Base-by-base conservation (phyloP, 2,888 invertebrate species). In the Odontocerum albicorne region DNA sequence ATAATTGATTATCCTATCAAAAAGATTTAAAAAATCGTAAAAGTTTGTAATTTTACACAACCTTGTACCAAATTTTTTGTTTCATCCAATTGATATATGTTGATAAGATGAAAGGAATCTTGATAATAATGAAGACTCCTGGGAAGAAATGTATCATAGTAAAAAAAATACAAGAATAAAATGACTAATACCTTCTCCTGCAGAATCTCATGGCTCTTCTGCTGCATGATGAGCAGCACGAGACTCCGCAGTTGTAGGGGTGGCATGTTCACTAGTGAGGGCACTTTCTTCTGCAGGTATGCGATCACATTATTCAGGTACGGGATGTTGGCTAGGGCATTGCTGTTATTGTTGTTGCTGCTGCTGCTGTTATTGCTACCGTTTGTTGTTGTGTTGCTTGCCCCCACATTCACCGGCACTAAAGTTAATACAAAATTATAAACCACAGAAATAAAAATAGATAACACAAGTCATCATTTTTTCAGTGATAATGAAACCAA, bases 281-380 rank as follows among this genome's bases (percentile, higher is more conserved):
- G 77, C 66, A 79, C 79, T 67, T 80, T 77, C 22, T 77, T 75
- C 69, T 83, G 83, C 63, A 83, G 73, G 69, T 83, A 82, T 17
- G 81, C 79, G 67, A 83, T 76, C 68, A 82, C 75, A 54, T 81
- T 81, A 67, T 77, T 77, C 62, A 82, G 74, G 73, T 81, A 80
- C 62, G 59, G 53, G 39, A 60, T 57, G 44, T 57, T 57, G 22
- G 45, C 50, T 49, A 58, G 38, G 12, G 47, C 50, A 17, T 49
- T 45, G 40, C 43, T 50, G 32, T 45, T 38, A 13, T 45, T 47
- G 15, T 43, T 46, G 38, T 39, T 40, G 7, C 22, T 38, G 13
- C 20, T 20, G 10, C 27, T 27, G 6, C 10, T 4, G 8, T 8
- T 40, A 21, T 21, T 40, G 4, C n/a, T 40, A 4, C 4, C 21